Evolutionary conservation across 2,888 invertebrate genomes (phyloP).

Genomic region (Acanthoscelides obtectus): DNA sequence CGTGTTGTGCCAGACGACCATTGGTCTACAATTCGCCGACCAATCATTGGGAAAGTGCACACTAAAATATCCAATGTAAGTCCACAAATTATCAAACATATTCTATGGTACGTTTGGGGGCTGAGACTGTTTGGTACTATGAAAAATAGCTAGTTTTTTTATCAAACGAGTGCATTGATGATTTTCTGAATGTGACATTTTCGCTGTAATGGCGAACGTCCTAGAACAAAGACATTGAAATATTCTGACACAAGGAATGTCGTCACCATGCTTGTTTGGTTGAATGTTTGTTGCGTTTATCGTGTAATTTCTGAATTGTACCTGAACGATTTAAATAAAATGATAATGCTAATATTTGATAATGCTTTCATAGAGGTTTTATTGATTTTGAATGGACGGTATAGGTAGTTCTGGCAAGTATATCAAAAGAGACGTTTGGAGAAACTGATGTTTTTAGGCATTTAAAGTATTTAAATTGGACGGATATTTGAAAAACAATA

Average conservation of each 20-base stretch:
- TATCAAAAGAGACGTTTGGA: too few relatives aligned
- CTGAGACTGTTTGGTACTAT: slow-evolving; percentile 16
- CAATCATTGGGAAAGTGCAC: slow-evolving; percentile 83
- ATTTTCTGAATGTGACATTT: slow-evolving; percentile 1
- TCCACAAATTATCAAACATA: slow-evolving; percentile 64
- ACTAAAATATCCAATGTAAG: slow-evolving; percentile 71
- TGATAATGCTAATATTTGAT: too few relatives aligned
- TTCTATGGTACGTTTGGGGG: slow-evolving; percentile 39
- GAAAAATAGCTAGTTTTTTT: not conserved
- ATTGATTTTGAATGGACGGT: too few relatives aligned
- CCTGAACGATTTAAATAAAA: too few relatives aligned
- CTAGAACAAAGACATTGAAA: slow-evolving; percentile 16
- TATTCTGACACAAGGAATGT: not conserved
- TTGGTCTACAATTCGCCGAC: slow-evolving; percentile 82
- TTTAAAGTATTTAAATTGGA: too few relatives aligned
- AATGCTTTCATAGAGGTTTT: too few relatives aligned
- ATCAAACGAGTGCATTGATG: not conserved
- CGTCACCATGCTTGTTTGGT: not conserved
- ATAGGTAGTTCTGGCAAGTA: too few relatives aligned
- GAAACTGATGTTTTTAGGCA: too few relatives aligned
- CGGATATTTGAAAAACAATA: too few relatives aligned
- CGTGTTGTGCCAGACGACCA: slow-evolving; percentile 69
- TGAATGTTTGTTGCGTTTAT: not conserved
- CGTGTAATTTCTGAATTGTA: too few relatives aligned
- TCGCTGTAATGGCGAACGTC: slow-evolving; percentile 18